Evolutionary conservation across 2,888 invertebrate species (phyloP), one percentile per base, ranked within the genome.

Genomic region (Caenorhabditis sp.): DNA sequence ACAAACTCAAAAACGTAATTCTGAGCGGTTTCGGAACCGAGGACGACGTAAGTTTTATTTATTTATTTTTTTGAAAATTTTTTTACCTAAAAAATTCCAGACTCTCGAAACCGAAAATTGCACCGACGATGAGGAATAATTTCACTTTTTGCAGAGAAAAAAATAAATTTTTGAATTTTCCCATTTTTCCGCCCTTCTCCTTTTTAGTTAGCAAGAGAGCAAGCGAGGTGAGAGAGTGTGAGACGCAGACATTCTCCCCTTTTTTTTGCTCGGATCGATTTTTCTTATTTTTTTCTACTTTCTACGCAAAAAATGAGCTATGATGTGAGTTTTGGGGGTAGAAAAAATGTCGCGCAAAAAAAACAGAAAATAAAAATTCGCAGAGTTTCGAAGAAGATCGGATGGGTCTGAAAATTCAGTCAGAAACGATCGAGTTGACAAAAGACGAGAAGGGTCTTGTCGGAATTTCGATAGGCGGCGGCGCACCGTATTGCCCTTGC

Each of bases 401-500:
- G 14, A 68, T 80, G 24, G 82, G 82, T 21, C 73, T 82, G 70
- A 43, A 77, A 58, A 69, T 82, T 21, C 76, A 77, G 49, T 77
- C 80, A 19, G 82, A 80, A 37, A 80, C 79, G 6, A 70, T 97
- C 1, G 91, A 92, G 4, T 92, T 99, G 58, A 92, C 92, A 82
- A 99, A 99, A 89, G 97, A 97, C 89, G 92, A 92, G 78, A 94
- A 94, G 88, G 92, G 92, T 81, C 90, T 99, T 31, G 96, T 99
- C 79, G 99, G 99, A 0, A 97, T 99, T 82, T 96, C 95, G 88
- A 97, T 99, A 77, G 97, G 97, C 0, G 97, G 97, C 0, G 96
- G 96, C 49, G 93, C 95, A 26, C 93, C 97, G 4, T 89, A 93
- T 62, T 99, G 99, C 84, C 97, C 97, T 0, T 99, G 97, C 88